phyloP scores from a whole-genome alignment of 1,140 invertebrate species.

The Saccostrea echinata region DNA sequence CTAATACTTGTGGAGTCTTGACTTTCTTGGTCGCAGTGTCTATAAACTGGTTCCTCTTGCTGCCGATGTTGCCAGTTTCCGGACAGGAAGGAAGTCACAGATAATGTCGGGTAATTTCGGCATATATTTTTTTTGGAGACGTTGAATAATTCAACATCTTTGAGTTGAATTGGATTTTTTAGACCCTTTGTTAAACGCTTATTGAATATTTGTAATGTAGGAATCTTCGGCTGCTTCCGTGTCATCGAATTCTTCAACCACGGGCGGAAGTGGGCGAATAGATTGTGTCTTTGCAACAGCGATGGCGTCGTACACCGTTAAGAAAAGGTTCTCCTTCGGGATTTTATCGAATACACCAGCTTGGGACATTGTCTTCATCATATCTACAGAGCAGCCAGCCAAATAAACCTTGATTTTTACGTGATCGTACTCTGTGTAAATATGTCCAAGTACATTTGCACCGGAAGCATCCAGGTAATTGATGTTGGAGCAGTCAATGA shows the following conservation, averaged over 20 bases:
- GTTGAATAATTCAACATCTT: constrained; percentile 11
- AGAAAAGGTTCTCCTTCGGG: constrained; percentile 69
- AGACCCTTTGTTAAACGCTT: not conserved
- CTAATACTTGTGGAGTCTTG: constrained; percentile 12
- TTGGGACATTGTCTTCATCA: constrained; percentile 70
- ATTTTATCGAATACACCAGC: constrained; percentile 72
- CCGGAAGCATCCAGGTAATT: constrained; percentile 80
- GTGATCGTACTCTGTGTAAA: constrained; percentile 73
- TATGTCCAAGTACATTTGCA: constrained; percentile 77
- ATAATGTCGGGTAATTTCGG: not conserved
- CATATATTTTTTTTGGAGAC: not conserved
- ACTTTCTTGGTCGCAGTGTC: not conserved
- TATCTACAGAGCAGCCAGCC: constrained; percentile 66
- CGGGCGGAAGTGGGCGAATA: constrained; percentile 58
- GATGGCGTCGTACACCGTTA: constrained; percentile 71
- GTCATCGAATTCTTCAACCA: constrained; percentile 70
- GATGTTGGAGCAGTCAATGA: constrained; percentile 79
- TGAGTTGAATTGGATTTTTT: not conserved
- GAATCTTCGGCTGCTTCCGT: constrained; percentile 75
- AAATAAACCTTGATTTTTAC: constrained; percentile 74
- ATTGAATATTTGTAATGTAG: constrained; percentile 70
- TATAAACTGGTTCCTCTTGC: not conserved
- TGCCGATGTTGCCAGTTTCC: not conserved
- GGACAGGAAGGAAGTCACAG: not conserved
- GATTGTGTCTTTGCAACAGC: constrained; percentile 67